A percentile compares a stretch with the other conserved stretches of the same genome.
Conservation (phyloP, 2,113 vertebrate genomes). For the Halichoeres trimaculatus region DNA sequence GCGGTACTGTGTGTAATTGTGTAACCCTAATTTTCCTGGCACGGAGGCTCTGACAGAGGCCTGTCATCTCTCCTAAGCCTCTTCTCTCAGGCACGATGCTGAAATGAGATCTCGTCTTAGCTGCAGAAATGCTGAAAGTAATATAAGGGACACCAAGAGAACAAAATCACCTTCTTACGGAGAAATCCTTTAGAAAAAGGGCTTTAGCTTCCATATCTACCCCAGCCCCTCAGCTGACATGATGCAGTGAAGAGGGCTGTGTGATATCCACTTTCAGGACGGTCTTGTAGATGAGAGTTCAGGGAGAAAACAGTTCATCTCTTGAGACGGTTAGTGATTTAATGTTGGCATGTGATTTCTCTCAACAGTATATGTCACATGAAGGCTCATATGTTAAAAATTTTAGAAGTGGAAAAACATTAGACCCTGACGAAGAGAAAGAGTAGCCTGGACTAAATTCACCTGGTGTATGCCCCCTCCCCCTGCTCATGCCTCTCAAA, state of each 20-base stretch:
- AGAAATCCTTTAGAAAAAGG: constrained; percentile 59
- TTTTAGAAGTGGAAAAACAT: not conserved
- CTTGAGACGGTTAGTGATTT: constrained; percentile 12
- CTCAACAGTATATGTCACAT: not conserved
- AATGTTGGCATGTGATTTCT: constrained; percentile 11
- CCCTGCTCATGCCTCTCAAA: constrained; percentile 28
- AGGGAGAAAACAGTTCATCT: constrained; percentile 32
- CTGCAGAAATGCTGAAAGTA: constrained; percentile 71
- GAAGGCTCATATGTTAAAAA: not conserved
- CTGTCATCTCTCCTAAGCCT: constrained; percentile 78
- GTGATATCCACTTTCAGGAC: constrained; percentile 42
- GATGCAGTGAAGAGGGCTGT: constrained; percentile 53
- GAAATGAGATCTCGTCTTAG: constrained; percentile 78
- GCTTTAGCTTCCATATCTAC: constrained; percentile 60
- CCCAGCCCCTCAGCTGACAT: constrained; percentile 55
- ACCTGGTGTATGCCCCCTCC: constrained; percentile 19
- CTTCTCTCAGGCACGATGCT: constrained; percentile 68
- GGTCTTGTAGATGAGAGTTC: constrained; percentile 32
- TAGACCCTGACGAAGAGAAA: constrained; percentile 5
- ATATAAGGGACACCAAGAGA: constrained; percentile 67
- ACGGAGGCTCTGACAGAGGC: constrained; percentile 69
- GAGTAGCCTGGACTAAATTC: constrained; percentile 33
- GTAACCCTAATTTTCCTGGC: constrained; percentile 80
- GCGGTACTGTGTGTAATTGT: constrained; percentile 78
- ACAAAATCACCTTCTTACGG: constrained; percentile 71